Conservation (phyloP, 2,113 vertebrate genomes). For the Nematolebias whitei region DNA sequence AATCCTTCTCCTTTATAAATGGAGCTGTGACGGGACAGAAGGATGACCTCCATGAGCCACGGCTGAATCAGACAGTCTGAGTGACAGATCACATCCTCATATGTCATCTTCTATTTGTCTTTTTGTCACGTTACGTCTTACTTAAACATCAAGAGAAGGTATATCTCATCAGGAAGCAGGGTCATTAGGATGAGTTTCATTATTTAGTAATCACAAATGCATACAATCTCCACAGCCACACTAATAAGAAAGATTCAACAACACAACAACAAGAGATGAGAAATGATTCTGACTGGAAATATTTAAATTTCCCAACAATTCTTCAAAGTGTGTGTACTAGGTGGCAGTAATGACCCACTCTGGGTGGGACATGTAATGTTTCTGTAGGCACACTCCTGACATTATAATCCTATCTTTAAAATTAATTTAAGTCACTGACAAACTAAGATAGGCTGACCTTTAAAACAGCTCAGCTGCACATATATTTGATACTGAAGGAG, state of each 20-base stretch:
- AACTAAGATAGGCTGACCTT: neutral
- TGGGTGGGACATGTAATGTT: neutral
- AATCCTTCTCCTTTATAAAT: no score
- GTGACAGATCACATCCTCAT: no score
- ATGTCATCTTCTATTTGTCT: no score
- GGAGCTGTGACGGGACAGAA: no score
- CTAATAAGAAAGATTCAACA: neutral
- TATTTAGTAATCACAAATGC: neutral
- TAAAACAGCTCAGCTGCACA: no score
- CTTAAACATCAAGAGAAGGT: no score
- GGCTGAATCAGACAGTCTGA: no score
- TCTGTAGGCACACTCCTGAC: neutral
- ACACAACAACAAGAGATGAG: neutral
- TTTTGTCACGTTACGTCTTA: no score
- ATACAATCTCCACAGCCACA: neutral
- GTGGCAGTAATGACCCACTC: neutral
- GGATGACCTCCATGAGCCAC: no score
- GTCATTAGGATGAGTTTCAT: neutral
- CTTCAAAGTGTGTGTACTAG: constrained; percentile 16
- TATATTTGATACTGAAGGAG: no score
- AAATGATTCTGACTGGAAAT: neutral
- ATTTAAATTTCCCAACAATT: constrained; percentile 9
- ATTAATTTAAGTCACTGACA: constrained; percentile 13
- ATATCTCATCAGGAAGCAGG: no score
- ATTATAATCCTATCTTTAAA: constrained; percentile 44